These are phyloP conservation scores for Euclidia mi DNA, from an alignment of 2,888 invertebrate species.

Conservation along the genomic window DNA sequence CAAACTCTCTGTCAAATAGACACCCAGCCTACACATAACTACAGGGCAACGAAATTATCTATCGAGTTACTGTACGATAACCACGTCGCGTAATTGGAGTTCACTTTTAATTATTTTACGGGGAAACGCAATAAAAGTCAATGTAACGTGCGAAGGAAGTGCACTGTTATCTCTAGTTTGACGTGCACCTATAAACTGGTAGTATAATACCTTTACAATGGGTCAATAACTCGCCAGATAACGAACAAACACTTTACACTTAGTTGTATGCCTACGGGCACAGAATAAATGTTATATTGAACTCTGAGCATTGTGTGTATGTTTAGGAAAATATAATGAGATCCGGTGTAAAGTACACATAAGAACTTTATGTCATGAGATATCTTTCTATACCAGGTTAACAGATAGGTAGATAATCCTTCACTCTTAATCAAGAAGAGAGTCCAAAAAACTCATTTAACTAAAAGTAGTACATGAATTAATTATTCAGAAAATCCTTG, in stretches of 20 bases:
- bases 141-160: constrained; percentile 18
- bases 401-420: too few species aligned
- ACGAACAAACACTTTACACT: too few species aligned
- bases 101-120: constrained; percentile 24
- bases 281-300: too few species aligned
- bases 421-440: constrained; percentile 17
- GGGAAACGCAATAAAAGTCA: constrained; percentile 27
- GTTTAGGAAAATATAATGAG: too few species aligned
- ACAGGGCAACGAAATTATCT: constrained; percentile 3
- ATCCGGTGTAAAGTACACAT: too few species aligned
- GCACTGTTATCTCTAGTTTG: constrained; percentile 28
- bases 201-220: too few species aligned
- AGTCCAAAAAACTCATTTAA: constrained; percentile 4
- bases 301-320: too few species aligned
- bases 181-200: constrained; percentile 13
- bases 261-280: too few species aligned
- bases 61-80: constrained; percentile 26
- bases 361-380: too few species aligned
- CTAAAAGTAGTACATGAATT: constrained; percentile 29
- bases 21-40: not conserved
- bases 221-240: too few species aligned
- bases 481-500: constrained; percentile 43
- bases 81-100: constrained; percentile 28
- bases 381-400: too few species aligned
- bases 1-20: not conserved